Base-by-base conservation (phyloP, 1,140 invertebrate species). In the Pseudomyrmex pallidus region DNA sequence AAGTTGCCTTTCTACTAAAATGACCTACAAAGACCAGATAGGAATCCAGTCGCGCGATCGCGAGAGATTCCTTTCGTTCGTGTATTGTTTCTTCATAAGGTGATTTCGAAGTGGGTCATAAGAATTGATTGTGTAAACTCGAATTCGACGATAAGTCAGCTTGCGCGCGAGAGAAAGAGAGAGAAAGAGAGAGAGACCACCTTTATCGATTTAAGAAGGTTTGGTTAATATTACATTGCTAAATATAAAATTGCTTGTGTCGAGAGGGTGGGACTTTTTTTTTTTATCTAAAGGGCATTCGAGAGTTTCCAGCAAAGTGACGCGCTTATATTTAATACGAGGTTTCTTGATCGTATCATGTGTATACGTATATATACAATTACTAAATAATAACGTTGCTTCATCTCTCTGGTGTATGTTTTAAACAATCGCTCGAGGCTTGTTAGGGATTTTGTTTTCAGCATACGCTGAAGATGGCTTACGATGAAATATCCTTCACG, bases 191-290 rank as follows among this genome's bases (percentile, higher is more conserved):
- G 35, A 35, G 5, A 35, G 35, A 35, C 46, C 20, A 44, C 66
- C 22, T 22, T 66, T 66, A 77, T 77, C 62, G 74, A 67, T 67
- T 67, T 54, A 44, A 25, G 22, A 52, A 7, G 22, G 13, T 20
- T 13, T 20, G n/a, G n/a, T 61, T 77, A 67, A 77, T 54, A 77
- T 66, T 77, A 67, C 66, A 77, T 44, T 67, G 74, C 64, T 77
- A 77, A 77, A 77, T 66, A 77, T 77, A 77, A 66, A 66, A 66
- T n/a, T 66, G 48, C 9, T 66, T 10, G 3, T 13, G 9, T 25
- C 13, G 48, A 66, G 74, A 66, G 74, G 74, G 22, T 66, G 48
- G 17, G 50, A 77, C 62, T 77, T 54, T 67, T 67, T 35, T 35
- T 35, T 35, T 35, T 35, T 35, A 35, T 77, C 74, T 54, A 67